Evolutionary conservation across 2,113 vertebrate species (phyloP), one percentile per base, ranked within the genome.

Genomic region (Terrapene triunguis): DNA sequence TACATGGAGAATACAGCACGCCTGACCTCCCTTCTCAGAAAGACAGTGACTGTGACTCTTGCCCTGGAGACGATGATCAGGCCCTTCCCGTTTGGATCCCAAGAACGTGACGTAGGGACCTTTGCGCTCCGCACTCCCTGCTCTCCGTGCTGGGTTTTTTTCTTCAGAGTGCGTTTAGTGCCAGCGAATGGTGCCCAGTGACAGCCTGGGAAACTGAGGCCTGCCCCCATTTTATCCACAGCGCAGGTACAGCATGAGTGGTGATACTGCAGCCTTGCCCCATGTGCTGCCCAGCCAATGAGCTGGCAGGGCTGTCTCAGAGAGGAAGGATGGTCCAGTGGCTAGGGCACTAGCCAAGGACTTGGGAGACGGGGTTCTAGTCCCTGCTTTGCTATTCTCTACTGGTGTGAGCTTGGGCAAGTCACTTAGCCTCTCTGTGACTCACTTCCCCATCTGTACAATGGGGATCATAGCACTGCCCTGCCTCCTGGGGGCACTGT

Each of bases 11-110:
- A 35, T 4, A 24, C 4, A 5, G 19, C 1, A 57, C 1, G 38
- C 25, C 35, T 16, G 2, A 6, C 14, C 2, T 62, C 4, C 0
- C 1, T 0, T 21, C 6, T 53, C 0, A 0, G 80, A n/a, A 51
- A 21, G 42, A 8, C 1, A 51, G 35, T 0, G 1, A 16, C 0
- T 0, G 22, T 1, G 27, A 80, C 10, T 6, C 17, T 8, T 0
- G 59, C 0, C 22, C 35, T 4, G 14, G n/a, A 72, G 19, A 35
- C 35, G 9, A 35, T 7, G 65, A 1, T n/a, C 0, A 27, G 14
- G 62, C 1, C 21, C 53, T 87, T 57, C 44, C 57, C 8, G 0
- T 0, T 11, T 44, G 25, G 55, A 80, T 51, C 53, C 72, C 53
- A 13, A 1, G 6, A 5, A 53, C 5, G 25, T 57, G 55, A 57